A percentile compares a stretch with the other conserved stretches of the same genome.
These are phyloP conservation scores for Euproctis similis DNA, from an alignment of 2,888 invertebrate species.

Conservation along the genomic window DNA sequence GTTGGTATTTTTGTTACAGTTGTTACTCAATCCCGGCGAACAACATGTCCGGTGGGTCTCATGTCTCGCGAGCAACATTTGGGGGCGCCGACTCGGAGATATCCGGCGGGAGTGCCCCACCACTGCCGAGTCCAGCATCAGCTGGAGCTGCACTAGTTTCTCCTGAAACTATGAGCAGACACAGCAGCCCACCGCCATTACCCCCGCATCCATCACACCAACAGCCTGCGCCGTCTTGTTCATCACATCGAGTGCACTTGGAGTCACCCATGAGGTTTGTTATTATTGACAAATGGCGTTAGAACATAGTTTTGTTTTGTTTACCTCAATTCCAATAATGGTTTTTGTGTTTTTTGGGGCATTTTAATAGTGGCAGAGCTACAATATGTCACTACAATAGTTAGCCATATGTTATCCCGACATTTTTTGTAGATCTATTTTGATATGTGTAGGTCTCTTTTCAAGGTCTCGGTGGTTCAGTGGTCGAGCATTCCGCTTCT, in stretches of 20 bases:
- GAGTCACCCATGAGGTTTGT: constrained; percentile 70
- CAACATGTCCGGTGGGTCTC: constrained; percentile 78
- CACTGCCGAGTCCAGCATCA: constrained; percentile 85
- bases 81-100: constrained; percentile 62
- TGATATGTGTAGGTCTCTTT: no score
- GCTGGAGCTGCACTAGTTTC: constrained; percentile 84
- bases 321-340: no score
- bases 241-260: constrained; percentile 72
- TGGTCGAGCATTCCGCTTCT: no score
- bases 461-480: no score
- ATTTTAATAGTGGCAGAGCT: no score
- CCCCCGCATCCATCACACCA: constrained; percentile 73
- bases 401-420: no score
- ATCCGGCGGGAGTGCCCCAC: constrained; percentile 69
- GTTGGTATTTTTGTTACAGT: constrained; percentile 57
- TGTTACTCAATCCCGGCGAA: constrained; percentile 79
- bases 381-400: no score
- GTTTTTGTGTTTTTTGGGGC: no score
- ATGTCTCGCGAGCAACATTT: constrained; percentile 72
- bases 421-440: no score
- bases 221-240: constrained; percentile 69
- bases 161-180: constrained; percentile 81
- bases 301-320: no score
- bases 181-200: constrained; percentile 75
- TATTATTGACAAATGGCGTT: neutral